Conservation (phyloP, 2,113 vertebrate species). For the Motacilla alba region DNA sequence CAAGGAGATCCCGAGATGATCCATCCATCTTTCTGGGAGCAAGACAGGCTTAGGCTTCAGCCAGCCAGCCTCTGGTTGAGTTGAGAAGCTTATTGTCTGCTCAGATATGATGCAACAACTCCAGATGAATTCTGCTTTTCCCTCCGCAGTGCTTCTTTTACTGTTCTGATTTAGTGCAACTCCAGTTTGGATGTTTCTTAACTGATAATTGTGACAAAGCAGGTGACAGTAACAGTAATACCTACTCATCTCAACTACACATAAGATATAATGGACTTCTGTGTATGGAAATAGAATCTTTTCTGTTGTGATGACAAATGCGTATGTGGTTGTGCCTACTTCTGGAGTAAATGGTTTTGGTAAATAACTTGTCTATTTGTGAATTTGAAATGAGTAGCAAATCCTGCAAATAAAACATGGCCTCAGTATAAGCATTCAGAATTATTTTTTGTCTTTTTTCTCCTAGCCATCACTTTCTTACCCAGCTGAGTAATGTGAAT, state of each 20-base stretch:
- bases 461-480: neutral
- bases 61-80: neutral
- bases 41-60: neutral
- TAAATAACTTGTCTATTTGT: neutral
- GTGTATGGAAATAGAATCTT: neutral
- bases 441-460: neutral
- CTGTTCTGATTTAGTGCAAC: neutral
- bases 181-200: neutral
- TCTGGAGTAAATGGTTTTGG: conserved; percentile 30
- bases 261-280: neutral
- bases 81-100: neutral
- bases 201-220: neutral
- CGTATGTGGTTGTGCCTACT: neutral
- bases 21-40: neutral
- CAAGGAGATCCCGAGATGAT: neutral
- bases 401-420: conserved; percentile 35
- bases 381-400: conserved; percentile 1
- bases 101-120: neutral
- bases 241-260: neutral
- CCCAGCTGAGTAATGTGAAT: neutral
- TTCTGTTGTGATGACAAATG: neutral
- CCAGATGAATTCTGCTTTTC: neutral
- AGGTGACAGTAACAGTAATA: neutral
- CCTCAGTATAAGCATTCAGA: neutral
- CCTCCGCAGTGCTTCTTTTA: neutral